phyloP scores from a whole-genome alignment of 2,113 vertebrate species.

The Melierax canorus region DNA sequence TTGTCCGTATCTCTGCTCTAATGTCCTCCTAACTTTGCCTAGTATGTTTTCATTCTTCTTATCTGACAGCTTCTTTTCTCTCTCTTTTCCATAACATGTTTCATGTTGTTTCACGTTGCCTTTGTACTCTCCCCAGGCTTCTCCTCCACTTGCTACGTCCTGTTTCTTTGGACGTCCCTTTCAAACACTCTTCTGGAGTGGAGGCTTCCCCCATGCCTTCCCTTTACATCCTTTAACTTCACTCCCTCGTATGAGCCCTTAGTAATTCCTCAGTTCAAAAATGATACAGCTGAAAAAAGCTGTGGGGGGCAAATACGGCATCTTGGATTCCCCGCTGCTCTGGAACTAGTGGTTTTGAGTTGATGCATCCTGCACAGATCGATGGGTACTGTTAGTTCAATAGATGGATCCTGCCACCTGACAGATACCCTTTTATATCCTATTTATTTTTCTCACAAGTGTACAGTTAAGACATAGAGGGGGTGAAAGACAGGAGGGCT shows the following conservation, averaged over 20 bases:
- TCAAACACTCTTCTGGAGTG: not conserved
- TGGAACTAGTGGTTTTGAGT: rapidly evolving
- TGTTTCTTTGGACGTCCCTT: not conserved
- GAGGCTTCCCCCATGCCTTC: not conserved
- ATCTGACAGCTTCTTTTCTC: not conserved
- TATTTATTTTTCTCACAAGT: not conserved
- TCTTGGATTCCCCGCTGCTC: not conserved
- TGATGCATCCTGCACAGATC: not conserved
- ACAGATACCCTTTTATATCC: not conserved
- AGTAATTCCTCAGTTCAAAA: not conserved
- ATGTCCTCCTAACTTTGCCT: not conserved
- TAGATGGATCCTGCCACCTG: not conserved
- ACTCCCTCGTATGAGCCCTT: not conserved
- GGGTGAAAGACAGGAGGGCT: not conserved
- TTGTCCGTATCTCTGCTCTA: not conserved
- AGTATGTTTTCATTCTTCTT: not conserved
- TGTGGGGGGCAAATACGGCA: rapidly evolving
- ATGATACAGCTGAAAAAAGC: not conserved
- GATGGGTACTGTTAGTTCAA: not conserved
- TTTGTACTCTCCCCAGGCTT: not conserved
- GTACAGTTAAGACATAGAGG: not conserved
- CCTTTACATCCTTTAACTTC: not conserved
- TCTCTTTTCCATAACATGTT: not conserved
- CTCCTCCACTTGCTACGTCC: not conserved
- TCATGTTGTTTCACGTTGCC: not conserved